These are phyloP conservation scores for Crotalus tigris DNA, from an alignment of 2,113 vertebrate species.

Conservation along the genomic window DNA sequence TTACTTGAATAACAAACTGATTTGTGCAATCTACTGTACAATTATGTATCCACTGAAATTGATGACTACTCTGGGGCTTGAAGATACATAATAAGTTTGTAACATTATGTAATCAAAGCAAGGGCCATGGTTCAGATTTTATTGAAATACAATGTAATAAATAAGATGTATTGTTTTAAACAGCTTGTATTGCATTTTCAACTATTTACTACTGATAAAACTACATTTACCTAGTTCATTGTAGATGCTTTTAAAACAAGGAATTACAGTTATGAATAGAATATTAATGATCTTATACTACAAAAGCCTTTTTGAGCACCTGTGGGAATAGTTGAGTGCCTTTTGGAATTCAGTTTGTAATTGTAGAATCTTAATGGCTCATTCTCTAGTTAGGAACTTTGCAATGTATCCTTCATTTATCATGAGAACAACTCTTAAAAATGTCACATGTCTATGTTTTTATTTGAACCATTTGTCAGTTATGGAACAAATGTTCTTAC, in stretches of 20 bases:
- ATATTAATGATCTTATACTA: constrained; percentile 13
- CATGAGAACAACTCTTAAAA: neutral
- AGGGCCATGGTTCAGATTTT: neutral
- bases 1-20: neutral
- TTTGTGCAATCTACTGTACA: neutral
- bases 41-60: neutral
- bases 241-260: constrained; percentile 6
- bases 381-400: neutral
- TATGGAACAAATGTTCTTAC: neutral
- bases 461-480: constrained; percentile 4
- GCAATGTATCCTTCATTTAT: constrained; percentile 7
- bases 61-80: neutral
- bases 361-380: neutral
- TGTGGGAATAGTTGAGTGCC: constrained; percentile 14
- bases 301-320: neutral
- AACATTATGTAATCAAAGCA: constrained; percentile 1
- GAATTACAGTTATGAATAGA: constrained; percentile 11
- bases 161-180: neutral
- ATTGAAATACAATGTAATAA: accelerated
- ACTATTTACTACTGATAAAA: neutral
- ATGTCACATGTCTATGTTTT: neutral
- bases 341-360: constrained; percentile 8
- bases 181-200: neutral
- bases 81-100: neutral
- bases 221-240: neutral